phyloP scores from a whole-genome alignment of 1,140 invertebrate species.

The Plectrocnemia conspersa region DNA sequence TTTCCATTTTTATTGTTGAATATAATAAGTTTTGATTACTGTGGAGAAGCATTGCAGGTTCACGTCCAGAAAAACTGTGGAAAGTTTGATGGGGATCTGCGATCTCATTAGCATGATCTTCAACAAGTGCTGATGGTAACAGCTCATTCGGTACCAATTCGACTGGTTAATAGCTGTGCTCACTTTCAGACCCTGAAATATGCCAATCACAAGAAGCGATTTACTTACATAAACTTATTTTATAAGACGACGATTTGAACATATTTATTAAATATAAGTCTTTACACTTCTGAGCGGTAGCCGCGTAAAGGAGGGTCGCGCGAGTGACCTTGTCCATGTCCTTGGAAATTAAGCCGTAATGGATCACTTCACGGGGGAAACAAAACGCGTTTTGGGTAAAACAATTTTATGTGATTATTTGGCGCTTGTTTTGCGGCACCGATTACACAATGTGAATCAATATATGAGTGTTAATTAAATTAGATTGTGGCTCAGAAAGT shows the following conservation, averaged over 20 bases:
- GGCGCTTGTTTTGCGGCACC: too few relatives aligned
- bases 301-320: too few relatives aligned
- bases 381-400: too few relatives aligned
- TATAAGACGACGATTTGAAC: too few relatives aligned
- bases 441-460: too few relatives aligned
- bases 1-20: background rate
- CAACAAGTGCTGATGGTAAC: background rate
- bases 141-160: slow-evolving; percentile 7
- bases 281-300: too few relatives aligned
- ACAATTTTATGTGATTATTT: too few relatives aligned
- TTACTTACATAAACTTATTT: background rate
- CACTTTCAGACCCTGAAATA: slow-evolving; percentile 4
- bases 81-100: background rate
- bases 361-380: too few relatives aligned
- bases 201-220: background rate
- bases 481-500: too few relatives aligned
- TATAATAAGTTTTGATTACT: slow-evolving; percentile 8
- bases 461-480: too few relatives aligned
- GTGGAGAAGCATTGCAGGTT: slow-evolving; percentile 1
- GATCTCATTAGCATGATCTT: slow-evolving; percentile 3
- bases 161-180: slow-evolving; percentile 4
- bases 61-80: background rate
- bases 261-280: too few relatives aligned
- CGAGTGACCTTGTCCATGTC: background rate
- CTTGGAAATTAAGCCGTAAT: too few relatives aligned